Evolutionary conservation across 2,113 vertebrate genomes (phyloP).

Genomic region (Seriola rivoliana): DNA sequence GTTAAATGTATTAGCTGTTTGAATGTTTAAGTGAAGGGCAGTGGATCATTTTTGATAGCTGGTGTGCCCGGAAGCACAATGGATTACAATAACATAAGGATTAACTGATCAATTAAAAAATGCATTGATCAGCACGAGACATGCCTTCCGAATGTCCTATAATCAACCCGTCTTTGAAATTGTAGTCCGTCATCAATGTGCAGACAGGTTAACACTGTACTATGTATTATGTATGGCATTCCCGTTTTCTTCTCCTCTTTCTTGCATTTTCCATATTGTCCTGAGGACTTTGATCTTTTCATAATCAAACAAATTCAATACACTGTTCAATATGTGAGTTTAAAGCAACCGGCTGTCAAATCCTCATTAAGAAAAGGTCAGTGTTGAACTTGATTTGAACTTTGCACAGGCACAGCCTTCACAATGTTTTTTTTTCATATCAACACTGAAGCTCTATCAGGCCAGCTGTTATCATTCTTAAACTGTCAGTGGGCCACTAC

Average conservation of each 20-base stretch:
- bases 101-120: not conserved
- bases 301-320: too few species aligned
- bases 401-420: not conserved
- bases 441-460: not conserved
- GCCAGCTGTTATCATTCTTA: not conserved
- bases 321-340: not conserved
- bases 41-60: too few species aligned
- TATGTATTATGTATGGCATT: not conserved
- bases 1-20: too few species aligned
- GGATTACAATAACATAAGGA: not conserved
- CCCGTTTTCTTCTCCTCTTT: not conserved
- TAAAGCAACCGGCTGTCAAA: not conserved
- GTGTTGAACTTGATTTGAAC: not conserved
- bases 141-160: not conserved
- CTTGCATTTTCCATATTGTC: not conserved
- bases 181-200: not conserved
- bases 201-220: not conserved
- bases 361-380: conserved; percentile 1
- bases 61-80: not conserved
- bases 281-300: not conserved
- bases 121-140: not conserved
- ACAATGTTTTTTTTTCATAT: not conserved
- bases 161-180: too few species aligned
- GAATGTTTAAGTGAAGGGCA: too few species aligned
- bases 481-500: not conserved